Evolutionary conservation across 2,113 vertebrate genomes (phyloP), one percentile per base, ranked within the genome.

Genomic region (Thinocorus orbignyianus): DNA sequence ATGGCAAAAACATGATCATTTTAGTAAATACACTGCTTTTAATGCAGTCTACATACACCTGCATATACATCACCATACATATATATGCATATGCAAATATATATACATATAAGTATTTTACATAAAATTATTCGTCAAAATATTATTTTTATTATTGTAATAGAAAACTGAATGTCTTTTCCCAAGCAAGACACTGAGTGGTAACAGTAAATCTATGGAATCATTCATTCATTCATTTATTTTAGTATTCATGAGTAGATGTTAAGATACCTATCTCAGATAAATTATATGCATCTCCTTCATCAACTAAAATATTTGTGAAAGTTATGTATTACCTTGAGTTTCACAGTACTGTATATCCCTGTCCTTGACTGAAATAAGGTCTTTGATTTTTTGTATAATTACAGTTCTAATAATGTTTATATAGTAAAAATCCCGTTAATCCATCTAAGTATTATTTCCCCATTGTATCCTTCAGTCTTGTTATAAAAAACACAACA

Each of bases 101-200:
- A 42, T 26, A 35, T 11, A 20, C 4, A 28, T 49, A 7, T 13
- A 71, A 70, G 8, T 42, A 42, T 54, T 79, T 57, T 33, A 48
- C 1, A 1, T 58, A 46, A 37, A 51, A 26, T 31, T 55, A 30
- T 30, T 37, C 0, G 37, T 55, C 2, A 49, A 8, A 12, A 1
- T 54, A 68, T 76, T 37, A 0, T 61, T 86, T 73, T 48, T 69
- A 57, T 24, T 84, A 6, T 70, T 46, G 3, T 12, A 10, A 49
- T 28, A 58, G 18, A 48, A 86, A 60, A 28, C 3, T 16, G 1
- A 42, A 9, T 13, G 1, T 2, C 31, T 46, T 86, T 15, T 4
- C 2, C 17, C 17, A 64, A 68, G 10, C 1, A 48, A 31, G 4
- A 5, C 1, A 52, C 41, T 30, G 57, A 55, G 7, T 62, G 20